A percentile compares a stretch with the other conserved stretches of the same genome.
phyloP scores from a whole-genome alignment of 2,888 invertebrate genomes.

The Epirrita christyi region DNA sequence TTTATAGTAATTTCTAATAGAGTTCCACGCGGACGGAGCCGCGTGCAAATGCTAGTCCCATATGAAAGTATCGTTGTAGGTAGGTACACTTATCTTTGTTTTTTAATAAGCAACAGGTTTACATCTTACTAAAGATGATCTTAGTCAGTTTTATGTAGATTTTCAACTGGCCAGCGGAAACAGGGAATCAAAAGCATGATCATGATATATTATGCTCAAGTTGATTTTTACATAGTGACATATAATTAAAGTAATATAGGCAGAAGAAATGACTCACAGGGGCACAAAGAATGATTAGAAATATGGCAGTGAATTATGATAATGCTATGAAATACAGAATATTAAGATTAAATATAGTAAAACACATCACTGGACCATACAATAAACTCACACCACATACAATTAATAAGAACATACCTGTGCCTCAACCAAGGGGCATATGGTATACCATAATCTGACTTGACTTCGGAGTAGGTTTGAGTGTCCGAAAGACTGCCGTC shows the following conservation, averaged over 20 bases:
- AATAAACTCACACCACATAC: not conserved
- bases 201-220: constrained; percentile 44
- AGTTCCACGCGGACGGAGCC: no score
- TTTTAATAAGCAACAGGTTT: no score
- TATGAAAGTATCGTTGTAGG: no score
- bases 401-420: constrained; percentile 82
- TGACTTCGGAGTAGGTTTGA: constrained; percentile 89
- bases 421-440: constrained; percentile 95
- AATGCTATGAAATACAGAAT: constrained; percentile 42
- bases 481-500: constrained; percentile 95
- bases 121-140: no score
- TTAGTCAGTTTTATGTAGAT: not conserved
- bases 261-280: constrained; percentile 37
- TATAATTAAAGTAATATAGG: constrained; percentile 21
- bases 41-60: no score
- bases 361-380: constrained; percentile 32
- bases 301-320: constrained; percentile 44
- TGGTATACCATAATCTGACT: constrained; percentile 92
- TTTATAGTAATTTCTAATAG: no score
- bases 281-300: constrained; percentile 39
- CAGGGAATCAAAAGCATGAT: constrained; percentile 65
- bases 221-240: constrained; percentile 35
- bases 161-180: constrained; percentile 65
- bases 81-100: no score
- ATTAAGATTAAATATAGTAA: constrained; percentile 15